Evolutionary conservation across 2,113 vertebrate genomes (phyloP).

Genomic region (Platycercus adscitus): DNA sequence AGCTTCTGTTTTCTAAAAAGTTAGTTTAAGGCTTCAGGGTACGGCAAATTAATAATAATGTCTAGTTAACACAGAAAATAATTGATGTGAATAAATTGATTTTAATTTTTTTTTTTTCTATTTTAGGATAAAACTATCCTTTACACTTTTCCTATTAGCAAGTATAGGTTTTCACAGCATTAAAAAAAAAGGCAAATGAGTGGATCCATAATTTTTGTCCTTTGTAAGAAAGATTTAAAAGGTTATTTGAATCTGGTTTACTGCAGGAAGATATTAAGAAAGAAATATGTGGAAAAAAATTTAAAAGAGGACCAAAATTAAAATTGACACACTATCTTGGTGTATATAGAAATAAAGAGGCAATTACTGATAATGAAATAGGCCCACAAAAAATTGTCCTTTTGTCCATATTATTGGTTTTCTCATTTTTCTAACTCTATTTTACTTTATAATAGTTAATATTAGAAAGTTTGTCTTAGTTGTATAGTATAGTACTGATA

Average conservation of each 20-base stretch:
- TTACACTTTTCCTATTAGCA: not conserved
- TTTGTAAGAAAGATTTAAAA: not conserved
- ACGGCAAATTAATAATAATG: not conserved
- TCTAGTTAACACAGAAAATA: not conserved
- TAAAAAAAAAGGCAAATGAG: not conserved
- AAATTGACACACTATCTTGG: not conserved
- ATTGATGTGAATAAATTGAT: not conserved
- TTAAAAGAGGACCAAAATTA: not conserved
- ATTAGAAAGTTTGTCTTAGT: not conserved
- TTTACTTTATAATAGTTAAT: not conserved
- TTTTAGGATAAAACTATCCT: not conserved
- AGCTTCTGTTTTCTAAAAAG: not conserved
- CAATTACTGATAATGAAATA: not conserved
- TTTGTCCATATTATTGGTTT: not conserved
- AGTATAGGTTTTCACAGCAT: not conserved
- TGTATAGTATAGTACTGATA: not conserved
- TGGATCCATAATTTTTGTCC: not conserved
- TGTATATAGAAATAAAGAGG: not conserved
- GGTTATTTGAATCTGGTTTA: not conserved
- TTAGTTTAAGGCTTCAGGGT: not conserved
- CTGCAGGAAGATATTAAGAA: not conserved
- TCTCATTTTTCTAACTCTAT: not conserved
- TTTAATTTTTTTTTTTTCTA: not conserved
- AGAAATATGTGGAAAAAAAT: not conserved
- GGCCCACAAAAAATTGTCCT: fast-evolving